Evolutionary conservation across 2,888 invertebrate species (phyloP).

Genomic region (Drosophila macrothrix): DNA sequence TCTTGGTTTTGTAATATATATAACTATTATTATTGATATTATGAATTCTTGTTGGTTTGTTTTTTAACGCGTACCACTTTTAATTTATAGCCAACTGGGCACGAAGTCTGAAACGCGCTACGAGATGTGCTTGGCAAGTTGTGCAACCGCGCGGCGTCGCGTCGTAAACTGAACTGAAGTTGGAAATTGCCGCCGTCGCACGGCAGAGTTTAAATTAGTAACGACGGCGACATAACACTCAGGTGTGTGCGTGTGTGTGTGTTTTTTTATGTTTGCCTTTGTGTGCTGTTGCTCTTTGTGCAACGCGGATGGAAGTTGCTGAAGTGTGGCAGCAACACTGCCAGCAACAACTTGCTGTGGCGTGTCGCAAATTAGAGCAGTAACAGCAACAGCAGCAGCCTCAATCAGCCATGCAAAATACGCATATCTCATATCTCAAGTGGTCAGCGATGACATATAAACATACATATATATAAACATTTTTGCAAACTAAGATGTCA

Average conservation of each 20-base stretch:
- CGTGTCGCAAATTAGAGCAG: constrained; percentile 55
- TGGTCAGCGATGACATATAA: constrained; percentile 36
- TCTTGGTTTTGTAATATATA: constrained; percentile 14
- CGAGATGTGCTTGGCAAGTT: constrained; percentile 33
- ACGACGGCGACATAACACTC: constrained; percentile 49
- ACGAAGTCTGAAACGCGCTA: background rate
- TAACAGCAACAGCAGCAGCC: constrained; percentile 20
- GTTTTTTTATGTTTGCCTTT: constrained; percentile 10
- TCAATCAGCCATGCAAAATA: constrained; percentile 64
- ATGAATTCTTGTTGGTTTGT: background rate
- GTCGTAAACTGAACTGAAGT: constrained; percentile 66
- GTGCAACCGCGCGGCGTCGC: constrained; percentile 65
- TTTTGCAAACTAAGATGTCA: constrained; percentile 40
- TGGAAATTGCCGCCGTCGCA: constrained; percentile 45
- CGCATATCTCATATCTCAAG: constrained; percentile 49
- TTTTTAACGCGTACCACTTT: constrained; percentile 43
- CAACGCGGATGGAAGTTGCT: constrained; percentile 66
- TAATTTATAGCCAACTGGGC: constrained; percentile 28
- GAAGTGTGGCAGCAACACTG: constrained; percentile 60
- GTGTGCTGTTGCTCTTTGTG: constrained; percentile 50
- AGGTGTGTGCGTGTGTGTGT: constrained; percentile 4
- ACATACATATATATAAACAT: background rate
- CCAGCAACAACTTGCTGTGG: constrained; percentile 37
- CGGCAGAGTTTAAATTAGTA: constrained; percentile 61
- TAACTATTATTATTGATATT: constrained; percentile 11